phyloP scores from a whole-genome alignment of 2,888 invertebrate genomes.

The Morinoia aosen region DNA sequence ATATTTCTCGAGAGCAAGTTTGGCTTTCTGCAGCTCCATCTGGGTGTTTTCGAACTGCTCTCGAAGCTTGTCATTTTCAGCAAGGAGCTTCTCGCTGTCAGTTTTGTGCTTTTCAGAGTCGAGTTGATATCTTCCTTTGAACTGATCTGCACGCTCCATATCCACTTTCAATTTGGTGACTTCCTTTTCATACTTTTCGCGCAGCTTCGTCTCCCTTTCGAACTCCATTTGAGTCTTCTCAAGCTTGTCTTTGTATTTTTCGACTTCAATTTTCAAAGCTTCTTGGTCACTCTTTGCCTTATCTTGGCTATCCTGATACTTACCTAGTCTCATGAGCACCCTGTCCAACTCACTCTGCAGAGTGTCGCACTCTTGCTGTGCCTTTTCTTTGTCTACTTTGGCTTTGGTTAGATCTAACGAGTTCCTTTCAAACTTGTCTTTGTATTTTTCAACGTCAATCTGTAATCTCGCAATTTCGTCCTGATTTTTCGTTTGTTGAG shows the following conservation, averaged over 20 bases:
- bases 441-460: constrained; percentile 91
- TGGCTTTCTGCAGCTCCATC: constrained; percentile 65
- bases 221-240: constrained; percentile 86
- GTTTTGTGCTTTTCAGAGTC: constrained; percentile 68
- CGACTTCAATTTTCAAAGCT: constrained; percentile 68
- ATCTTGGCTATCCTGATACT: constrained; percentile 78
- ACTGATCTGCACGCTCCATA: constrained; percentile 76
- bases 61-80: constrained; percentile 74
- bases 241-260: constrained; percentile 71
- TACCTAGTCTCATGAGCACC: constrained; percentile 81
- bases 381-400: constrained; percentile 82
- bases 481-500: constrained; percentile 88
- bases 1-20: constrained; percentile 64
- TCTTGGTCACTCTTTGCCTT: constrained; percentile 79
- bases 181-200: constrained; percentile 79
- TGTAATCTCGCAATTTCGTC: constrained; percentile 90
- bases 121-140: constrained; percentile 80
- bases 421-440: constrained; percentile 89
- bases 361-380: constrained; percentile 81
- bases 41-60: constrained; percentile 66
- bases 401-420: constrained; percentile 86
- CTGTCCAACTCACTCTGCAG: constrained; percentile 85
- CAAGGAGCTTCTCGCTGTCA: constrained; percentile 76
- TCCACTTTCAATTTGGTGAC: constrained; percentile 79
- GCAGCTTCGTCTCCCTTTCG: constrained; percentile 76